These are phyloP conservation scores for Aythya baeri DNA, from an alignment of 2,113 vertebrate species.

Conservation along the genomic window DNA sequence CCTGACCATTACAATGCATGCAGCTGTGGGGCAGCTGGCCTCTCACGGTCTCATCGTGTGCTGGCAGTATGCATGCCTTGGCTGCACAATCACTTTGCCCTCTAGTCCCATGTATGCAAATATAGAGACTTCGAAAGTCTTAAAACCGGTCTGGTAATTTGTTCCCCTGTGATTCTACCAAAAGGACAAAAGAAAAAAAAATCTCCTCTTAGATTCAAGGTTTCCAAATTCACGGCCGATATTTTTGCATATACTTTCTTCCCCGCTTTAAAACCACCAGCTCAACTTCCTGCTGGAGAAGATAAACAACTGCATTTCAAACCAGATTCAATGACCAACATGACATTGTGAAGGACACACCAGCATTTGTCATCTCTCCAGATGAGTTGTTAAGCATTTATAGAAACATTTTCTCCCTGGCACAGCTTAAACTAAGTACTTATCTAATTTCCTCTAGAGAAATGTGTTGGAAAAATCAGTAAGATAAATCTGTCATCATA, in stretches of 20 bases:
- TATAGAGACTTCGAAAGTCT: neutral
- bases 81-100: neutral
- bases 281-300: neutral
- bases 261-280: neutral
- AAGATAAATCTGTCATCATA: conserved; percentile 67
- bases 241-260: neutral
- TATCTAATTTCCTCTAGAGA: conserved; percentile 76
- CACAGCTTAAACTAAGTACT: conserved; percentile 66
- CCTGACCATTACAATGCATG: fast-evolving
- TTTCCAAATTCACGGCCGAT: neutral
- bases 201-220: neutral
- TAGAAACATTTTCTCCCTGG: conserved; percentile 71
- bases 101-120: neutral
- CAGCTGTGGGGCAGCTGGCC: too few species aligned
- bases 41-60: fast-evolving
- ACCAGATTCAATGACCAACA: conserved; percentile 12
- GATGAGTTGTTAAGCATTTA: conserved; percentile 77
- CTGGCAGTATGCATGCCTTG: neutral
- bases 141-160: neutral
- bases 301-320: conserved; percentile 46
- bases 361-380: conserved; percentile 62
- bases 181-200: neutral
- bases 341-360: conserved; percentile 70
- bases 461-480: conserved; percentile 59
- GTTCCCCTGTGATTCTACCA: neutral